phyloP scores from a whole-genome alignment of 35 echinoderm and acorn worm genomes.

The Ophioderma brevispina region DNA sequence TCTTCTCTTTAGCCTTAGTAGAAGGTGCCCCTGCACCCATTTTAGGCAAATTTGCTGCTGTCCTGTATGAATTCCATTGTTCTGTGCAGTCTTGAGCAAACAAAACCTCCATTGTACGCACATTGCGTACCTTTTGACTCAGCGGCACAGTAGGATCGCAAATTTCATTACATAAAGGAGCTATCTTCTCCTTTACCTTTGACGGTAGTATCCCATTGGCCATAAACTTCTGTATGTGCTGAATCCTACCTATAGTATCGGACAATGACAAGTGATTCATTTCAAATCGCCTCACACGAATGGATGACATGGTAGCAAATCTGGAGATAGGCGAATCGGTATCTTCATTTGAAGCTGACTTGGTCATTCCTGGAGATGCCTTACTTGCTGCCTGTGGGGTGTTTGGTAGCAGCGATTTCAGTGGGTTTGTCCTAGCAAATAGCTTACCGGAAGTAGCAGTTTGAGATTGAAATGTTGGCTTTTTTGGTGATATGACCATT shows the following conservation, averaged over 20 bases:
- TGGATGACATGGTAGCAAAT: neutral
- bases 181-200: slow-evolving; percentile 5
- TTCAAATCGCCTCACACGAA: neutral
- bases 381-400: neutral
- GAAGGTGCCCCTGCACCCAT: neutral
- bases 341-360: neutral
- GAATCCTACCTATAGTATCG: slow-evolving; percentile 12
- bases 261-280: slow-evolving; percentile 6
- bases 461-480: neutral
- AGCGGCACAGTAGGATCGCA: slow-evolving; percentile 26
- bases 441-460: neutral
- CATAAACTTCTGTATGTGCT: slow-evolving; percentile 19
- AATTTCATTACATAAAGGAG: slow-evolving; percentile 36
- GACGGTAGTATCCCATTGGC: neutral
- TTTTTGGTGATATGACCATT: neutral
- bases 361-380: neutral
- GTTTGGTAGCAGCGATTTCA: neutral
- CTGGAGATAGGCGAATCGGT: neutral
- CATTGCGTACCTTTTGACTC: neutral
- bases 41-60: neutral
- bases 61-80: slow-evolving; percentile 1
- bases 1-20: neutral
- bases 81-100: neutral
- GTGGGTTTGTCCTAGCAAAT: neutral
- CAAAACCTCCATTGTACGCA: slow-evolving; percentile 13